Evolutionary conservation across 2,113 vertebrate species (phyloP), one percentile per base, ranked within the genome.

Genomic region (Oenanthe melanoleuca): DNA sequence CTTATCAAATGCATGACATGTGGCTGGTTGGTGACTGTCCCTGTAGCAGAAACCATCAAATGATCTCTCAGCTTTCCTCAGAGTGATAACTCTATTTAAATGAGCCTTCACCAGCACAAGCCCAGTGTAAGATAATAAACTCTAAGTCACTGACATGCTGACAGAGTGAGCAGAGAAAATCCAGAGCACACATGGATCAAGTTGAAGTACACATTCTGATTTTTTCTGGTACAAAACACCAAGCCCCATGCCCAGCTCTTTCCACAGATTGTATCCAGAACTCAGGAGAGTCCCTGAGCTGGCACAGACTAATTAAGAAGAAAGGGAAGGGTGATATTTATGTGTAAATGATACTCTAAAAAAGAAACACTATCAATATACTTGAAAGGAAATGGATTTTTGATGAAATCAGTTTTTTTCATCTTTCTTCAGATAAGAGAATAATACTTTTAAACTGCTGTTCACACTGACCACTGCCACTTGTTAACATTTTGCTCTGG

Each of bases 351-450:
- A 72, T 90, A 80, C 40, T 57, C 38, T 45, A 42, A 78, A 80
- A 94, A 90, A 44, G 47, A 89, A 96, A 66, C 16, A 31, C n/a
- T 95, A 95, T 95, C 93, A 95, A 88, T 88, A 96, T 70, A 86
- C 71, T 80, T 96, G 89, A 96, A 95, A 96, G 81, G 79, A 95
- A 96, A 96, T 90, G 52, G 92, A 94, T 83, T 95, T 95, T 96
- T 94, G 55, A 94, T 94, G 5, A 95, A 96, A 69, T 87, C 80
- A 59, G 89, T 92, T 96, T 94, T 91, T 77, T 85, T 88, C n/a
- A 17, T 73, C 83, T 81, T 82, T 88, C 86, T 60, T 53, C 63
- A 86, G 70, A 89, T 89, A 79, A 73, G 45, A 84, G 82, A 85
- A 87, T 91, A 84, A 84, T 69, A 44, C 69, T 86, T 91, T 93